Conservation (phyloP, 2,113 vertebrate species). For the Xiphorhynchus elegans region DNA sequence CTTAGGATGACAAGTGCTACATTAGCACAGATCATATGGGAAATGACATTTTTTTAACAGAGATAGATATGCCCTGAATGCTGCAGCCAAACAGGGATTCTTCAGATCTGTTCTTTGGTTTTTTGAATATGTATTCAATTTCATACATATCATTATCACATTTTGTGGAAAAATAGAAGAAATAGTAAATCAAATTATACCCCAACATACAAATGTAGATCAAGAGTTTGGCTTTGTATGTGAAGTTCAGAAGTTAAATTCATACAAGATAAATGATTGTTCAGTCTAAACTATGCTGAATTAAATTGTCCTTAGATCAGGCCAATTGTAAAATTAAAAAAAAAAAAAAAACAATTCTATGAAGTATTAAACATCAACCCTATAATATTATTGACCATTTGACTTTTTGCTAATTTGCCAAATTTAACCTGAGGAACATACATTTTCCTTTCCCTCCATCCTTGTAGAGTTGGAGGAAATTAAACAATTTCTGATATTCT, state of each 20-base stretch:
- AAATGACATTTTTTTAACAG: conserved; percentile 41
- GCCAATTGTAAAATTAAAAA: background rate
- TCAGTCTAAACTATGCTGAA: background rate
- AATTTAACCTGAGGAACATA: background rate
- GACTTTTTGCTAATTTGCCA: background rate
- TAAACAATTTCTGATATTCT: background rate
- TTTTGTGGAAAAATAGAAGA: conserved; percentile 50
- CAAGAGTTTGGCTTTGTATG: background rate
- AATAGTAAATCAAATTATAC: conserved; percentile 38
- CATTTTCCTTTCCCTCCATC: background rate
- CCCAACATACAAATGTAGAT: conserved; percentile 24
- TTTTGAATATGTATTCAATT: conserved; percentile 38
- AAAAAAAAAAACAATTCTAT: too few relatives aligned
- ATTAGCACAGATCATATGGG: conserved; percentile 45
- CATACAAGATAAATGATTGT: background rate
- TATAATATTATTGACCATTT: background rate
- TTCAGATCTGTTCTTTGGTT: conserved; percentile 25
- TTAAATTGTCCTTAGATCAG: background rate
- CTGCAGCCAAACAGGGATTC: background rate
- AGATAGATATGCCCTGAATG: background rate
- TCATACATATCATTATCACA: conserved; percentile 49
- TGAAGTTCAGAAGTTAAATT: background rate
- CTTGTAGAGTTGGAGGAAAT: background rate
- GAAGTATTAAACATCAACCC: background rate
- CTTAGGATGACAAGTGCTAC: conserved; percentile 18